A percentile compares a stretch with the other conserved stretches of the same genome.
Evolutionary conservation across 2,113 vertebrate genomes (phyloP).

Genomic region (Oenanthe melanoleuca): DNA sequence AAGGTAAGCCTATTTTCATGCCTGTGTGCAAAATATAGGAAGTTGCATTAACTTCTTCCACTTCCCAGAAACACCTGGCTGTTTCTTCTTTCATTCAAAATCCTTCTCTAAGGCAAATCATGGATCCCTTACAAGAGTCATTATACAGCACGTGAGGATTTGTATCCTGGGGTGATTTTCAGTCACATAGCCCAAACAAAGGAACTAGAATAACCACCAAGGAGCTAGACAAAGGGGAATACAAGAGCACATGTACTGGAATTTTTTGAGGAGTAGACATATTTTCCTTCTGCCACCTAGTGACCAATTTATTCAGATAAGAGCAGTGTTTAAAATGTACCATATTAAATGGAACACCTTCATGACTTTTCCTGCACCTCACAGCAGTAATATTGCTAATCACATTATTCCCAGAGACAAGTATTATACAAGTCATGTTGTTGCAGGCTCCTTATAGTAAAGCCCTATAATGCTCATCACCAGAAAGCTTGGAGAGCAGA

Average conservation of each 20-base stretch:
- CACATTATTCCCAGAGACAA: constrained; percentile 1
- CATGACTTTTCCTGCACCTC: not conserved
- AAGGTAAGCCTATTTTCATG: not conserved
- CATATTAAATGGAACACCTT: not conserved
- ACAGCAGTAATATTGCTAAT: not conserved
- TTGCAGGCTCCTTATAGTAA: constrained; percentile 5
- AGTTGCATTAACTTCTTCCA: not conserved
- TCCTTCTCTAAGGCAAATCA: not conserved
- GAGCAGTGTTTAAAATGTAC: not conserved
- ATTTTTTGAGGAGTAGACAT: constrained; percentile 12
- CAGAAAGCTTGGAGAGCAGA: not conserved
- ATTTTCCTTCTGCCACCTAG: constrained; percentile 73
- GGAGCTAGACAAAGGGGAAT: not conserved
- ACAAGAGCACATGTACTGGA: not conserved
- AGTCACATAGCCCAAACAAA: not conserved
- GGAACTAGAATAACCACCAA: not conserved
- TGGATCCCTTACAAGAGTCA: not conserved
- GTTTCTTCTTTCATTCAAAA: not conserved
- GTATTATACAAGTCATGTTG: not conserved
- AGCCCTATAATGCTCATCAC: not conserved
- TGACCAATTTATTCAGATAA: constrained; percentile 29
- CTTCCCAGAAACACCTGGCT: not conserved
- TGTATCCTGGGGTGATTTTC: not conserved
- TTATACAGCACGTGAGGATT: not conserved
- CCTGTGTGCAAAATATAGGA: not conserved